Evolutionary conservation across 30 jellyfish, hydroid and myxozoan genomes (phyloP).

Genomic region (Chironex yamaguchii): DNA sequence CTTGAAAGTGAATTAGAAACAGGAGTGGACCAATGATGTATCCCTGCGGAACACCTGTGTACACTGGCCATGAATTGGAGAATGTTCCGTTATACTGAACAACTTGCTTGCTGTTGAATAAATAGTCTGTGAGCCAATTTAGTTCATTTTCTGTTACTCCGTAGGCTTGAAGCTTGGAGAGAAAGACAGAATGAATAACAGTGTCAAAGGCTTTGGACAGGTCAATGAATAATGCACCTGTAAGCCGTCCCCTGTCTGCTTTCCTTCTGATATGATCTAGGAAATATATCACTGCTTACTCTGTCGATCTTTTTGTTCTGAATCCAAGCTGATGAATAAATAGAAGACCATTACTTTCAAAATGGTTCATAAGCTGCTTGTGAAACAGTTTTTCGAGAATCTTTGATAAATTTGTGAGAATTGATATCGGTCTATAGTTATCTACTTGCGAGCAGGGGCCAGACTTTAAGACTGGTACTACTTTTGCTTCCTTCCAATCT

Average conservation of each 20-base stretch:
- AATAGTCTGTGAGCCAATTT: conserved; percentile 36
- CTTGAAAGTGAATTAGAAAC: neutral
- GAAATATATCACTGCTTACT: conserved; percentile 15
- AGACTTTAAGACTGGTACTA: conserved; percentile 45
- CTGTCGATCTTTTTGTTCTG: conserved; percentile 40
- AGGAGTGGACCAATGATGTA: conserved; percentile 18
- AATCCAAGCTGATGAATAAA: conserved; percentile 62
- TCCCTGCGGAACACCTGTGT: conserved; percentile 25
- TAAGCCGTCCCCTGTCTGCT: conserved; percentile 55
- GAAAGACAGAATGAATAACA: conserved; percentile 34
- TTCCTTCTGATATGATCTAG: conserved; percentile 45
- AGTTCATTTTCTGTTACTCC: conserved; percentile 31
- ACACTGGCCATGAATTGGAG: conserved; percentile 29
- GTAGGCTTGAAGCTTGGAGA: conserved; percentile 16
- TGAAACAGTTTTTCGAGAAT: conserved; percentile 59
- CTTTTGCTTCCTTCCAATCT: conserved; percentile 67
- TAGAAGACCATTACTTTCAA: conserved; percentile 60
- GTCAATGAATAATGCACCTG: conserved; percentile 45
- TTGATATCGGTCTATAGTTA: conserved; percentile 74
- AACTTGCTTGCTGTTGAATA: conserved; percentile 29
- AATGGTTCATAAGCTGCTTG: conserved; percentile 68
- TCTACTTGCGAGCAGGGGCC: conserved; percentile 55
- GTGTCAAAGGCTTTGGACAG: conserved; percentile 36
- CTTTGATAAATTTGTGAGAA: conserved; percentile 60
- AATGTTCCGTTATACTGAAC: conserved; percentile 5